phyloP scores from a whole-genome alignment of 2,888 invertebrate species.

The Agriotes lineatus region DNA sequence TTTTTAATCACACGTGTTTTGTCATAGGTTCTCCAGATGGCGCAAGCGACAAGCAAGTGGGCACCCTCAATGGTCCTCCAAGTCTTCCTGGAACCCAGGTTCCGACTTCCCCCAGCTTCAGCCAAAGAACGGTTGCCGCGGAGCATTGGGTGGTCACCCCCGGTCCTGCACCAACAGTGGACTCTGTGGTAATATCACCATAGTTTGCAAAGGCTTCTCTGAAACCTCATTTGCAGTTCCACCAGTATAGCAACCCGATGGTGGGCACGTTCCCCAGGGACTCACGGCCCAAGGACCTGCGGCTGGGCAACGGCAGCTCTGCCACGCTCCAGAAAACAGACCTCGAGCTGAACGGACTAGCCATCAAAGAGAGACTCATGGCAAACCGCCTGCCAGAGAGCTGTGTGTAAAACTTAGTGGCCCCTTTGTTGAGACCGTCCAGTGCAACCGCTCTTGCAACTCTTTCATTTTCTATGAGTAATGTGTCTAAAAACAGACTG shows the following conservation, averaged over 20 bases:
- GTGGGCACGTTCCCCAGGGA: conserved; percentile 72
- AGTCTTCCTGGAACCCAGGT: conserved; percentile 54
- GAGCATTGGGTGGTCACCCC: conserved; percentile 69
- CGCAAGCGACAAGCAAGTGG: conserved; percentile 58
- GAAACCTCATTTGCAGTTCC: conserved; percentile 56
- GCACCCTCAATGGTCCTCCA: conserved; percentile 56
- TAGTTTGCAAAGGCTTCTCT: too few species aligned
- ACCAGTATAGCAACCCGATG: conserved; percentile 69
- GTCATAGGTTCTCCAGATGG: conserved; percentile 62
- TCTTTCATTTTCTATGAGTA: conserved; percentile 14
- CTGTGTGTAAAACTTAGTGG: conserved; percentile 81
- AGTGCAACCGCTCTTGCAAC: conserved; percentile 18
- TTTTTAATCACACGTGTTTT: too few species aligned
- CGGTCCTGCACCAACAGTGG: conserved; percentile 64
- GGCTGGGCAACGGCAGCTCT: conserved; percentile 68
- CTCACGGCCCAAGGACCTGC: conserved; percentile 67
- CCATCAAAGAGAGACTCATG: conserved; percentile 89
- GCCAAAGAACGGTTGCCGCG: conserved; percentile 54
- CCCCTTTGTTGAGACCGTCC: conserved; percentile 45
- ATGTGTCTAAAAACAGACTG: conserved; percentile 36
- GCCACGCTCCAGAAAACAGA: conserved; percentile 66
- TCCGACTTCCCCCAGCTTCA: conserved; percentile 57
- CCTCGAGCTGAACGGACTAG: conserved; percentile 81
- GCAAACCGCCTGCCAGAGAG: conserved; percentile 90
- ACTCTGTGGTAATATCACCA: conserved; percentile 34